Evolutionary conservation across 1,140 invertebrate species (phyloP).

Genomic region (Drosophila pandora): DNA sequence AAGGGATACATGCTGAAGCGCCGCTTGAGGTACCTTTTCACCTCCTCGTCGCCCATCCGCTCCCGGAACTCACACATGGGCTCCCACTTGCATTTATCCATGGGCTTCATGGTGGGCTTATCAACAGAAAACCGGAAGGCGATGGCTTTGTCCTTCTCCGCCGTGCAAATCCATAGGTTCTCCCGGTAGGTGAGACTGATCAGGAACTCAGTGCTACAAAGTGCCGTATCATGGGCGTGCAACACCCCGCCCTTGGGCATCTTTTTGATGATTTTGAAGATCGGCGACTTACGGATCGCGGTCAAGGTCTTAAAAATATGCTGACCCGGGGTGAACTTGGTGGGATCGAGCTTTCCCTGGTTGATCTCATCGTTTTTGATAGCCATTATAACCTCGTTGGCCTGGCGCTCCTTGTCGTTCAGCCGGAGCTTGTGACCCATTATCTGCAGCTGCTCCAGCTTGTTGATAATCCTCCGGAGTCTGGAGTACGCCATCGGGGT

Average conservation of each 20-base stretch:
- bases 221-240: constrained; percentile 89
- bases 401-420: constrained; percentile 34
- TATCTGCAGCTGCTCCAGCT: constrained; percentile 14
- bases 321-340: constrained; percentile 48
- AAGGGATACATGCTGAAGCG: constrained; percentile 67
- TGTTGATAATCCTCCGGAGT: constrained; percentile 26
- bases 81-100: constrained; percentile 85
- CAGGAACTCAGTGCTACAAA: constrained; percentile 86
- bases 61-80: constrained; percentile 85
- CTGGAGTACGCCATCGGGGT: constrained; percentile 32
- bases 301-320: constrained; percentile 87
- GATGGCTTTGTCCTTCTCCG: constrained; percentile 63
- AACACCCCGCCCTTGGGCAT: constrained; percentile 90
- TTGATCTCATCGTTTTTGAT: constrained; percentile 34
- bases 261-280: constrained; percentile 88
- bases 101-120: constrained; percentile 54
- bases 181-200: constrained; percentile 54
- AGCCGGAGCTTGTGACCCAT: constrained; percentile 35
- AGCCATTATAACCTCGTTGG: constrained; percentile 52
- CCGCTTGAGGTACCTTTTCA: constrained; percentile 25
- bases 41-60: constrained; percentile 40
- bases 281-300: constrained; percentile 86
- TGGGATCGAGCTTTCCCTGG: constrained; percentile 43
- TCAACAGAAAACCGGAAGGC: constrained; percentile 80
- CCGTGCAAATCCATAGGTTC: constrained; percentile 62